Percentiles rank a stretch among this genome's conserved stretches.
These are phyloP conservation scores for Lipophrys pholis DNA, from an alignment of 2,113 vertebrate genomes.

Conservation along the genomic window DNA sequence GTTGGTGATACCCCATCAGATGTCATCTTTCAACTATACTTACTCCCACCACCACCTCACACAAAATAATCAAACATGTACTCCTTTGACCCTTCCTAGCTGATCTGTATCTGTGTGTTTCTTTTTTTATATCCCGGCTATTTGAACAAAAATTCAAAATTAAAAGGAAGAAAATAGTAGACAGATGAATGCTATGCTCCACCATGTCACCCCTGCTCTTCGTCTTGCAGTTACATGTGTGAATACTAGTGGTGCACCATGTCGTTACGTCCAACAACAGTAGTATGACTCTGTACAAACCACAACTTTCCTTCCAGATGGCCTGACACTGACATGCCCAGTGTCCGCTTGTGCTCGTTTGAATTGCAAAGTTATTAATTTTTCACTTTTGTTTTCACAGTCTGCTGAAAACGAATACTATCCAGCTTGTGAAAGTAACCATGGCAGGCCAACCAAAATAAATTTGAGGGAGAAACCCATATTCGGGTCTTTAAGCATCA, in stretches of 20 bases:
- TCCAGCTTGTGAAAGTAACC: slow-evolving; percentile 65
- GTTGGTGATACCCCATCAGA: slow-evolving; percentile 44
- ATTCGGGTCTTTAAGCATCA: slow-evolving; percentile 48
- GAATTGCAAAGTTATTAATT: slow-evolving; percentile 63
- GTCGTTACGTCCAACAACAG: slow-evolving; percentile 30
- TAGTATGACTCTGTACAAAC: slow-evolving; percentile 34
- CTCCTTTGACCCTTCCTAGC: slow-evolving; percentile 38
- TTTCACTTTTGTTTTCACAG: slow-evolving; percentile 47
- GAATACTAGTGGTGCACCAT: slow-evolving; percentile 25
- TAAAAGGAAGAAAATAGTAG: slow-evolving; percentile 34
- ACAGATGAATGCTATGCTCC: slow-evolving; percentile 19
- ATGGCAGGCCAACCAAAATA: slow-evolving; percentile 64
- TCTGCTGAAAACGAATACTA: slow-evolving; percentile 64
- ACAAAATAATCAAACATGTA: slow-evolving; percentile 43
- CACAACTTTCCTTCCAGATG: slow-evolving; percentile 38
- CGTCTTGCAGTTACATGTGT: slow-evolving; percentile 17
- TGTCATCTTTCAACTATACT: slow-evolving; percentile 22
- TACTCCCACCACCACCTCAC: slow-evolving; percentile 22
- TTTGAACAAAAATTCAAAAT: slow-evolving; percentile 12
- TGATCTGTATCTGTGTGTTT: slow-evolving; percentile 22
- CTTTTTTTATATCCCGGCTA: slow-evolving; percentile 17
- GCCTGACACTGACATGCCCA: slow-evolving; percentile 38
- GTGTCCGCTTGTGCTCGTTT: slow-evolving; percentile 51
- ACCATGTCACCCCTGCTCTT: slow-evolving; percentile 20
- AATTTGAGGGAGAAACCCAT: slow-evolving; percentile 55